Conservation (phyloP, 2,888 invertebrate genomes). For the Crossocerus cetratus region DNA sequence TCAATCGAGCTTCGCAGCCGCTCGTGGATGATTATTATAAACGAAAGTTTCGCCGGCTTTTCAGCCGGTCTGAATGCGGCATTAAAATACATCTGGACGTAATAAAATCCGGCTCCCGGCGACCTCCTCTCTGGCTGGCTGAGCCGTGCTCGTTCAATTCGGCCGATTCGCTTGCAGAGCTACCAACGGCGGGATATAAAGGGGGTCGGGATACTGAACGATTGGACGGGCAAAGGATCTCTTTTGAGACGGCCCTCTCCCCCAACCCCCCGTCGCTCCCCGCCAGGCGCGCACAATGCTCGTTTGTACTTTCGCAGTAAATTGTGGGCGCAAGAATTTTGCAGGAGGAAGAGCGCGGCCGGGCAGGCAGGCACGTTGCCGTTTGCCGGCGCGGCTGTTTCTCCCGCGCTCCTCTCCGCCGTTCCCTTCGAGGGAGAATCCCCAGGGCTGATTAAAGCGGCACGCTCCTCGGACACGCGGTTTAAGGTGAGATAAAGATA, state of each 20-base stretch:
- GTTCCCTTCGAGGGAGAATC: conserved; percentile 11
- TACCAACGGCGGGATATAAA: neutral
- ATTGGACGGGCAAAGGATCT: neutral
- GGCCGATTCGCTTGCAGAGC: neutral
- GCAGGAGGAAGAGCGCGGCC: too few species aligned
- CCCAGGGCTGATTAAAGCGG: conserved; percentile 37
- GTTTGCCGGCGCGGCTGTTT: conserved; percentile 8
- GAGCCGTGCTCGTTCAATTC: neutral
- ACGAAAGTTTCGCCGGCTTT: neutral
- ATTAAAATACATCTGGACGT: neutral
- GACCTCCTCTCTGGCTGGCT: neutral
- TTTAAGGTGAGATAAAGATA: conserved; percentile 44
- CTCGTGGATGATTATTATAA: neutral
- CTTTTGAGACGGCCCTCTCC: neutral
- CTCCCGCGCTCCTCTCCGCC: conserved; percentile 4
- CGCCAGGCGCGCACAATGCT: neutral
- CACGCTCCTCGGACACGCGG: conserved; percentile 33
- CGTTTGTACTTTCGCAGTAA: conserved; percentile 20
- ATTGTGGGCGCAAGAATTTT: conserved; percentile 1
- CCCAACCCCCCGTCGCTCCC: neutral
- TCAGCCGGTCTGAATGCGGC: neutral
- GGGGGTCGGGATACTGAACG: neutral
- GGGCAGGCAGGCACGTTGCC: neutral
- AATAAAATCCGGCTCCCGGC: neutral
- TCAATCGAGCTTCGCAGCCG: too few species aligned